Percentiles rank a stretch among this genome's conserved stretches.
These are phyloP conservation scores for Drosophila lacertosa DNA, from an alignment of 1,140 invertebrate genomes.

Conservation along the genomic window DNA sequence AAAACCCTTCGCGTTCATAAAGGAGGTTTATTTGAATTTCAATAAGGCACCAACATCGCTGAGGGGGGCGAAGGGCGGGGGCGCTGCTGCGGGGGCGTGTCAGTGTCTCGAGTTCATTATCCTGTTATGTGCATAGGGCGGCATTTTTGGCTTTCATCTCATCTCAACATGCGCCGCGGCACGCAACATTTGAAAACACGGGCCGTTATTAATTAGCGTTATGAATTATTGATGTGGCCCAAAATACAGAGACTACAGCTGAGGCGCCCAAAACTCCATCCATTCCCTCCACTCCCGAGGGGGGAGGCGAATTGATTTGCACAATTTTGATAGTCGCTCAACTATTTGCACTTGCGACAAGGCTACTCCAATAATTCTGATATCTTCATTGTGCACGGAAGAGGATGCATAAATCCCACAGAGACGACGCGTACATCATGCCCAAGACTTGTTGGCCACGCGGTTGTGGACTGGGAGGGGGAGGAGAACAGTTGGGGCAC, in stretches of 20 bases:
- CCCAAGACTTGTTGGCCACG: conserved; percentile 2
- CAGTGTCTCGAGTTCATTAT: conserved; percentile 65
- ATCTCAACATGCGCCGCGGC: conserved; percentile 35
- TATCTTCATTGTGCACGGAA: conserved; percentile 61
- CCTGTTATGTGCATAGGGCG: conserved; percentile 68
- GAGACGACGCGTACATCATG: conserved; percentile 51
- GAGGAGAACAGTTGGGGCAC: neutral
- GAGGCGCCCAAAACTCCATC: too few relatives aligned
- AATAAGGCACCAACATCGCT: conserved; percentile 55
- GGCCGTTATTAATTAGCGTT: conserved; percentile 83
- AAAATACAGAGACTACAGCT: neutral
- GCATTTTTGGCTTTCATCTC: conserved; percentile 70
- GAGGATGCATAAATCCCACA: conserved; percentile 72
- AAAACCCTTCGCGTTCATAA: conserved; percentile 29
- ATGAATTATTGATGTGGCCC: conserved; percentile 76
- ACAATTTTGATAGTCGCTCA: conserved; percentile 37
- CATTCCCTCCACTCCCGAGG: neutral
- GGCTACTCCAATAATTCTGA: conserved; percentile 36
- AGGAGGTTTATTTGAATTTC: conserved; percentile 76
- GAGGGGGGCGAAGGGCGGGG: neutral
- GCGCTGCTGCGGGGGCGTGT: conserved; percentile 14
- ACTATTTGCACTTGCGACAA: conserved; percentile 35
- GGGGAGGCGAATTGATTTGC: neutral
- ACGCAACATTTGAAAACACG: conserved; percentile 51
- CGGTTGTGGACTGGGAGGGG: neutral